Evolutionary conservation across 2,888 invertebrate genomes (phyloP).

Genomic region (Acrobasis suavella): DNA sequence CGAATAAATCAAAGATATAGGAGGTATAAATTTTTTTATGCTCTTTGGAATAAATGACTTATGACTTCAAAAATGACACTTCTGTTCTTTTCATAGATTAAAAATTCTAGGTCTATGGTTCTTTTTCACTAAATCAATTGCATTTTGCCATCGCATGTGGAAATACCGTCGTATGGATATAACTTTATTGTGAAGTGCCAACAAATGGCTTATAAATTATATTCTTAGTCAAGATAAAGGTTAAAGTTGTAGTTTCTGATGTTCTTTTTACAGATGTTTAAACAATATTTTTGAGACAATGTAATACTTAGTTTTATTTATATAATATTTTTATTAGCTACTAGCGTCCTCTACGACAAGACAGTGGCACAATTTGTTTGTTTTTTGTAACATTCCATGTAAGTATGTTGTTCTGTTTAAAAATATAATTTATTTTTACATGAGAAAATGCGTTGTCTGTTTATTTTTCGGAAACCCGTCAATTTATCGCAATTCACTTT

Average conservation of each 20-base stretch:
- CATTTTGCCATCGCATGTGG: neutral
- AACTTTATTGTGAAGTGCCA: neutral
- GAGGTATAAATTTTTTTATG: too few relatives aligned
- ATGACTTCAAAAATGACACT: too few relatives aligned
- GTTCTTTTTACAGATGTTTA: neutral
- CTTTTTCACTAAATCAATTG: neutral
- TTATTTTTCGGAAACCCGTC: neutral
- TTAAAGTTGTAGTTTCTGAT: neutral
- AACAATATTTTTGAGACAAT: constrained; percentile 19
- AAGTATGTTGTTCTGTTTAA: constrained; percentile 38
- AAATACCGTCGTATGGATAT: neutral
- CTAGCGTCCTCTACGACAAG: neutral
- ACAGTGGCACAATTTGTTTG: neutral
- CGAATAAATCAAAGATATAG: too few relatives aligned
- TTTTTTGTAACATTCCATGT: constrained; percentile 28
- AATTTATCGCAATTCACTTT: constrained; percentile 24
- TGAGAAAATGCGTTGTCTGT: neutral
- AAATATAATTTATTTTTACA: constrained; percentile 38
- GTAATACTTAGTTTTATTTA: constrained; percentile 23
- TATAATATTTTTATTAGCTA: neutral
- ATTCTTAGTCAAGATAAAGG: neutral
- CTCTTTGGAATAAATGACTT: too few relatives aligned
- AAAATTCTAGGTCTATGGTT: too few relatives aligned
- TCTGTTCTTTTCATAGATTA: too few relatives aligned
- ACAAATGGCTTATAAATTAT: neutral